Evolutionary conservation across 2,113 vertebrate species (phyloP).

Genomic region (Tretioscincus oriximinensis): DNA sequence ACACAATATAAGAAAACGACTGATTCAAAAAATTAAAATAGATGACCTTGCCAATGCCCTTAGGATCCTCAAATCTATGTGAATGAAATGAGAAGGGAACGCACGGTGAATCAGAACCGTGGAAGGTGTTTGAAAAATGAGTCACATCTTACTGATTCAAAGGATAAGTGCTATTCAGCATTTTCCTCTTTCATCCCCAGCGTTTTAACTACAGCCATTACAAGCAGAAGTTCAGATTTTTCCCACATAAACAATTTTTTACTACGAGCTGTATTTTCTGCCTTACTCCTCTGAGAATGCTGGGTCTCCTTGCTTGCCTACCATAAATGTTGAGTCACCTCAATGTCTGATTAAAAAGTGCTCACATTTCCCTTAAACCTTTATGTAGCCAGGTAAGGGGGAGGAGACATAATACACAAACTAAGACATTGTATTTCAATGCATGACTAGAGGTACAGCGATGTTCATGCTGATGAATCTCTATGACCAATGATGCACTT

Average conservation of each 20-base stretch:
- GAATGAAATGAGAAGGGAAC: constrained; percentile 14
- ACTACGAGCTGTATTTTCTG: neutral
- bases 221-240: neutral
- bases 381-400: neutral
- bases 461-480: neutral
- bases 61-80: neutral
- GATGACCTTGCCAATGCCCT: constrained; percentile 15
- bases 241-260: neutral
- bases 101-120: constrained; percentile 16
- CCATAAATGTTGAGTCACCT: neutral
- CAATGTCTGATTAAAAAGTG: constrained; percentile 1
- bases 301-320: neutral
- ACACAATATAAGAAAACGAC: constrained; percentile 25
- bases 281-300: neutral
- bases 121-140: constrained; percentile 21
- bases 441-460: neutral
- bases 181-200: neutral
- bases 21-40: neutral
- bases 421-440: neutral
- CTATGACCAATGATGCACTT: neutral
- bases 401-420: too few species aligned
- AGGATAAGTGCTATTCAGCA: constrained; percentile 26
- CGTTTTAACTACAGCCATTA: neutral
- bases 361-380: neutral
- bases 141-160: constrained; percentile 9